phyloP scores from a whole-genome alignment of 2,797 vertebrate genomes.

The Platalea minor region DNA sequence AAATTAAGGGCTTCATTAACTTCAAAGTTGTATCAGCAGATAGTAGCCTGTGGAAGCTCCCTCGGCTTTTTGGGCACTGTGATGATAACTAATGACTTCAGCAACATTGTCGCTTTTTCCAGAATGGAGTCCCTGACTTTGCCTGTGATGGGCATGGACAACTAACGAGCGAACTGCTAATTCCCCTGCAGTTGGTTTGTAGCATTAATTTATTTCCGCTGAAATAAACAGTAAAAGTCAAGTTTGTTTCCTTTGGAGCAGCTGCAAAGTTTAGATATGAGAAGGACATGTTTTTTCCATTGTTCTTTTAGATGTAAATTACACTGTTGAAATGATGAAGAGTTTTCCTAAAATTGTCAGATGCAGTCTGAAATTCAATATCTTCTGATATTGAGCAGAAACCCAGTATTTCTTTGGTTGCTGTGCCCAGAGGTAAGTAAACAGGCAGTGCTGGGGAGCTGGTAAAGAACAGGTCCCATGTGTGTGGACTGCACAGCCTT shows the following conservation, averaged over 20 bases:
- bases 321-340: not conserved
- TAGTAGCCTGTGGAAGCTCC: not conserved
- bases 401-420: not conserved
- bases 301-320: not conserved
- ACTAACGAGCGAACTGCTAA: not conserved
- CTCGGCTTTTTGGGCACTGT: not conserved
- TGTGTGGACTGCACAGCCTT: accelerated
- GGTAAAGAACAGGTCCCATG: not conserved
- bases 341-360: not conserved
- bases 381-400: not conserved
- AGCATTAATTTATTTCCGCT: not conserved
- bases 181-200: not conserved
- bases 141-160: not conserved
- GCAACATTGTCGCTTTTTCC: not conserved
- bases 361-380: not conserved
- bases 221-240: not conserved
- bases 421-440: not conserved
- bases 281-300: not conserved
- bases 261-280: not conserved
- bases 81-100: not conserved
- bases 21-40: not conserved
- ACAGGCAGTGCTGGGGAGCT: not conserved
- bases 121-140: not conserved
- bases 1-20: not conserved
- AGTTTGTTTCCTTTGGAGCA: not conserved